Conservation (phyloP, 2,888 invertebrate genomes). For the Diloba caeruleocephala region DNA sequence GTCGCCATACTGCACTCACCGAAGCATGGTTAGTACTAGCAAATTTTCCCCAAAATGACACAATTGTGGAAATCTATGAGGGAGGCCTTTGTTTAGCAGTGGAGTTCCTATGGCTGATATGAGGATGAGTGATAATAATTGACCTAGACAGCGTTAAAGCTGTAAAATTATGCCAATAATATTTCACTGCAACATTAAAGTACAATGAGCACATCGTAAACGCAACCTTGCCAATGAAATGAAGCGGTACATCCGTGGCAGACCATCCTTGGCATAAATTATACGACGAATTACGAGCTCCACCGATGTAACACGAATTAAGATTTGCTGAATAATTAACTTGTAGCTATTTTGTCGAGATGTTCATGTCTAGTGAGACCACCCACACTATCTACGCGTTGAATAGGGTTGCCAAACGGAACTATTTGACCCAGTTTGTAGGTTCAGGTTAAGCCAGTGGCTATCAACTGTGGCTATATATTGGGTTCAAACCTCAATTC, state of each 20-base stretch:
- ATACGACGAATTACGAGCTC: constrained; percentile 5
- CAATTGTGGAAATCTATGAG: no score
- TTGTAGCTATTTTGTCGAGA: constrained; percentile 14
- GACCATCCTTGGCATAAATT: background rate
- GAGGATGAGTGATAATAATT: no score
- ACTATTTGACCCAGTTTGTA: constrained; percentile 27
- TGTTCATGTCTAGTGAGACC: background rate
- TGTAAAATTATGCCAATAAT: constrained; percentile 2
- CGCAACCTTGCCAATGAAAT: constrained; percentile 4
- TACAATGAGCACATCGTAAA: constrained; percentile 15
- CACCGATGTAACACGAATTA: constrained; percentile 6
- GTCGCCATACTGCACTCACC: no score
- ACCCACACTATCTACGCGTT: background rate
- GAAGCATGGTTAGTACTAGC: no score
- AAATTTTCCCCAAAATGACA: no score
- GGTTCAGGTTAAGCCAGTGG: constrained; percentile 16
- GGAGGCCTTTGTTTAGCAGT: no score
- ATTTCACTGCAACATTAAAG: constrained; percentile 2
- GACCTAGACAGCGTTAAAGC: constrained; percentile 3
- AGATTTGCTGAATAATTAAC: constrained; percentile 30
- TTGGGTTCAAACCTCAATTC: constrained; percentile 34
- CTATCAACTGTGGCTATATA: constrained; percentile 33
- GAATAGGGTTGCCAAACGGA: constrained; percentile 25
- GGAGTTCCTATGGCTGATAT: no score
- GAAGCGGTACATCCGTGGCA: background rate